These are phyloP conservation scores for Seira musarum DNA, from an alignment of 2,888 invertebrate genomes.

Conservation along the genomic window DNA sequence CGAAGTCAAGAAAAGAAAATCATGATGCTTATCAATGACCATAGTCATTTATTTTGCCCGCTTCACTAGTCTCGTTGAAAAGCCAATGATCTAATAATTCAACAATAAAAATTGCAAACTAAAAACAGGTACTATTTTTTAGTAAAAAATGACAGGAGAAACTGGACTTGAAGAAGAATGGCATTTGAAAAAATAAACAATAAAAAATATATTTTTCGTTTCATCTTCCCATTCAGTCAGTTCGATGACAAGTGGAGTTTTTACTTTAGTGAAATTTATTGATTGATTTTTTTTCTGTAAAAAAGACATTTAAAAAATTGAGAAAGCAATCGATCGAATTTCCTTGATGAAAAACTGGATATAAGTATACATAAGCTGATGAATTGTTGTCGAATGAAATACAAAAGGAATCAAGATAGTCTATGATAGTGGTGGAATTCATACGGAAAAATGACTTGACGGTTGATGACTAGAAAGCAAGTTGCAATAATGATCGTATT, in stretches of 20 bases:
- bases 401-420: background rate
- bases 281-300: background rate
- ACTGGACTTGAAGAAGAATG: background rate
- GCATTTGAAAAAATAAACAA: background rate
- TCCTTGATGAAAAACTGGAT: background rate
- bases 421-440: background rate
- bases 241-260: background rate
- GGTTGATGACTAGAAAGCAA: background rate
- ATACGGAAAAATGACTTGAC: background rate
- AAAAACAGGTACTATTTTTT: background rate
- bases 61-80: conserved; percentile 26
- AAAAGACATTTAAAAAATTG: background rate
- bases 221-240: no score
- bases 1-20: no score
- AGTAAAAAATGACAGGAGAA: background rate
- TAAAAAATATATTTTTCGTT: background rate
- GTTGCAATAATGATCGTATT: background rate
- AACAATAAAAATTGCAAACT: conserved; percentile 1
- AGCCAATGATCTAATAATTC: conserved; percentile 54
- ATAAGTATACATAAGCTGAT: background rate
- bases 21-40: background rate
- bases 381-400: background rate
- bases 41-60: background rate
- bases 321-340: background rate
- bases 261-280: background rate